Percentiles rank a stretch among this genome's conserved stretches.
These are phyloP conservation scores for Pemphigus obesinymphae DNA, from an alignment of 1,140 invertebrate species.

Conservation along the genomic window DNA sequence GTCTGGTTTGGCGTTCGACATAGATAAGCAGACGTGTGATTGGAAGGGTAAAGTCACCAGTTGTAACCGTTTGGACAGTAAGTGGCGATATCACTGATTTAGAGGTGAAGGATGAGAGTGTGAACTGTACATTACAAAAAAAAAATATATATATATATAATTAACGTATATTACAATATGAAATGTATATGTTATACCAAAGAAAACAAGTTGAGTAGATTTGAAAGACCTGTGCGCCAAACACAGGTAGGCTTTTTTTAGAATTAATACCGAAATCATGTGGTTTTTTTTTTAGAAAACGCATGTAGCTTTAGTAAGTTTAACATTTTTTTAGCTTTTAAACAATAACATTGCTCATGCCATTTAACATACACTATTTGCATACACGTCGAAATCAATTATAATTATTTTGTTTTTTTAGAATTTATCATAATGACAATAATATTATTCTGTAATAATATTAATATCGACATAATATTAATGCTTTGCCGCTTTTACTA, in stretches of 20 bases:
- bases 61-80: constrained; percentile 93
- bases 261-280: neutral
- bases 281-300: neutral
- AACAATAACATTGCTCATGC: neutral
- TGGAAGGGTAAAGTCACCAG: constrained; percentile 94
- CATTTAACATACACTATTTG: neutral
- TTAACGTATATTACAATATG: constrained; percentile 1
- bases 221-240: constrained; percentile 38
- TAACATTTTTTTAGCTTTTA: neutral
- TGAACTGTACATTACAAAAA: constrained; percentile 16
- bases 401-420: neutral
- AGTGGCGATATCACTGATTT: constrained; percentile 57
- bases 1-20: constrained; percentile 90
- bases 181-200: neutral
- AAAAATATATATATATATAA: neutral
- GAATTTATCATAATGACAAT: neutral
- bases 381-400: neutral
- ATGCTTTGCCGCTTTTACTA: too few species aligned
- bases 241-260: constrained; percentile 21
- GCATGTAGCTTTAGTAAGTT: neutral
- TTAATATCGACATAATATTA: too few species aligned
- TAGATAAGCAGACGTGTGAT: constrained; percentile 94
- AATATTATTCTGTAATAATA: too few species aligned
- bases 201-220: constrained; percentile 28
- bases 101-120: constrained; percentile 37